Base-by-base conservation (phyloP, 1,140 invertebrate species). In the Ostrea denselamellosa region DNA sequence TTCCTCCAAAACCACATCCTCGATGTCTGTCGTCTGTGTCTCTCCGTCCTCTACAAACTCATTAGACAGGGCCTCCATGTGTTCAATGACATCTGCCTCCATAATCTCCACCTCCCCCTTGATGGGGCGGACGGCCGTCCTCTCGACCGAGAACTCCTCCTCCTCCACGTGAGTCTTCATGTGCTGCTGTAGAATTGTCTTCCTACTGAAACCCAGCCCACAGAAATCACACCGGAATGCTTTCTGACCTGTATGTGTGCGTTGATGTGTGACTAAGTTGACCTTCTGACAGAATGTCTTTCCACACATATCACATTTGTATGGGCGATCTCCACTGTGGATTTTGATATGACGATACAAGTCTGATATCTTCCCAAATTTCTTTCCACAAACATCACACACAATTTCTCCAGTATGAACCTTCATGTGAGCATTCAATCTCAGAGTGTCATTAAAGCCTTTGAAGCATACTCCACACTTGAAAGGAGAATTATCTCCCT, bases 221-320 rank as follows among this genome's bases (percentile, higher is more conserved):
- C 90, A 90, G n/a, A 84, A 84, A 17, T 88, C 85, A 65, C 90
- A 90, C 54, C 86, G 77, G 85, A 85, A 90, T 51, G 88, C 86
- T 12, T 85, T 89, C 54, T 89, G 87, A 14, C 90, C 90, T 10
- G 90, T 91, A 83, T 92, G 91, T 28, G 91, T 92, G 3, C 90
- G 87, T 25, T 90, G 83, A 95, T 99, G 98, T 77, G 99, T 95
- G 34, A 98, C 98, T 90, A 99, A 96, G 95, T 99, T 98, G 95
- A 99, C 98, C 87, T 97, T 98, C 51, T 98, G 96, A 14, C 98
- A 98, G 94, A 99, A 99, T 9, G 97, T 89, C 28, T 98, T 95
- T 93, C 98, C 97, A 94, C 92, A 92, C 8, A 92, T 58, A n/a
- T 91, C 86, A 88, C 92, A 92, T 83, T 89, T 86, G 56, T 92